phyloP scores from a whole-genome alignment of 2,113 vertebrate genomes.

The Amphiprion ocellaris region DNA sequence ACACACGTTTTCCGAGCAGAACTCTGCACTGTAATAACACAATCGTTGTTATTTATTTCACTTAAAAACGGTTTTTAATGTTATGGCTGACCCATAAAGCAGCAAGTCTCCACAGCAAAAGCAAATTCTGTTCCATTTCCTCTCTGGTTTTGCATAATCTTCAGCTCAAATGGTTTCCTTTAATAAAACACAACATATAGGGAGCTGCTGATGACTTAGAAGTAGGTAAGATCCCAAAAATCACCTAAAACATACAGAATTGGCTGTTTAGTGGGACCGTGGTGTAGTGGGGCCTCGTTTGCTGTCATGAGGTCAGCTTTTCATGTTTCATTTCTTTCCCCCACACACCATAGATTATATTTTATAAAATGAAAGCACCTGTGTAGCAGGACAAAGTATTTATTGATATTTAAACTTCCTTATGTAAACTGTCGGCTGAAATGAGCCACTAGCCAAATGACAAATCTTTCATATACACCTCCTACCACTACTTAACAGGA shows the following conservation, averaged over 20 bases:
- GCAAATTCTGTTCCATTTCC: too few species aligned
- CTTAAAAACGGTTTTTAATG: too few species aligned
- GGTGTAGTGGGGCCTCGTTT: neutral
- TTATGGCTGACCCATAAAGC: too few species aligned
- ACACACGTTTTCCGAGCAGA: too few species aligned
- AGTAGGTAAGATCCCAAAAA: neutral
- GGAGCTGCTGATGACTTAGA: neutral
- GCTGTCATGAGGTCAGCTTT: conserved; percentile 8
- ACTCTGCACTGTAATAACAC: too few species aligned
- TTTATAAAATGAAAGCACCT: conserved; percentile 63
- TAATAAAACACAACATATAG: neutral
- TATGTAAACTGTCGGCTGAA: conserved; percentile 75
- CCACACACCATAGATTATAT: conserved; percentile 34
- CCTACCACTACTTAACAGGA: conserved; percentile 76
- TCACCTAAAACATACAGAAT: neutral
- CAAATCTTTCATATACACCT: conserved; percentile 76
- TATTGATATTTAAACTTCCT: conserved; percentile 77
- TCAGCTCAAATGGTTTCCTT: too few species aligned
- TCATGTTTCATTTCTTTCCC: conserved; percentile 30
- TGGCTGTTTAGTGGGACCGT: too few species aligned
- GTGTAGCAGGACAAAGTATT: conserved; percentile 64
- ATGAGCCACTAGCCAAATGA: conserved; percentile 67
- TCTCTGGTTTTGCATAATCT: too few species aligned
- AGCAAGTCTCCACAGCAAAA: too few species aligned
- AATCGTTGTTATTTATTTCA: too few species aligned